These are phyloP conservation scores for Phaenicophaeus curvirostris DNA, from an alignment of 2,797 vertebrate species.

Conservation along the genomic window DNA sequence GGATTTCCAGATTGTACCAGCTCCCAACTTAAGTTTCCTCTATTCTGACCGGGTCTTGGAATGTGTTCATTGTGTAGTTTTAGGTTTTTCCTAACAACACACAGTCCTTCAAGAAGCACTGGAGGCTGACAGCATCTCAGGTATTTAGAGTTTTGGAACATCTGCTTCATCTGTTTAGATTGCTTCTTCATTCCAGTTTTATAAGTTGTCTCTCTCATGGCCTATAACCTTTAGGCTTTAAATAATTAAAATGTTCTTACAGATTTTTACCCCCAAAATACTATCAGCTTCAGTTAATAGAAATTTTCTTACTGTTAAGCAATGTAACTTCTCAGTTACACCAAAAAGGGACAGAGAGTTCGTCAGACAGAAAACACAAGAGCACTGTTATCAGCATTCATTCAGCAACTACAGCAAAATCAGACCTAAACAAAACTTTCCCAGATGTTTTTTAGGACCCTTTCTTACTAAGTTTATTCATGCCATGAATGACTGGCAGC, in stretches of 20 bases:
- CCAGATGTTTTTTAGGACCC: background rate
- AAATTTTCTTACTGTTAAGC: background rate
- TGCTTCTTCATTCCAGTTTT: background rate
- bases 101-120: background rate
- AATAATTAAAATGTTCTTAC: background rate
- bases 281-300: background rate
- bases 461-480: background rate
- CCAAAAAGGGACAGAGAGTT: background rate
- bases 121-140: background rate
- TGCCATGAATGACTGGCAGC: background rate
- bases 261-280: background rate
- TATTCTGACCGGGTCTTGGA: background rate
- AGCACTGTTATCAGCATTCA: background rate
- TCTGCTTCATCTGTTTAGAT: background rate
- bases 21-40: background rate
- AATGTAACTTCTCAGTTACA: background rate
- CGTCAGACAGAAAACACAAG: background rate
- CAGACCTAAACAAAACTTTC: background rate
- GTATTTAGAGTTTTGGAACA: background rate
- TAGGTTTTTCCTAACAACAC: background rate
- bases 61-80: rapidly evolving
- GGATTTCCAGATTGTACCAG: background rate
- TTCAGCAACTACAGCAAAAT: background rate
- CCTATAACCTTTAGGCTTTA: background rate
- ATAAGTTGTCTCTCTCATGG: background rate